phyloP scores from a whole-genome alignment of 1,140 invertebrate genomes.

The Lordiphosa mommai region DNA sequence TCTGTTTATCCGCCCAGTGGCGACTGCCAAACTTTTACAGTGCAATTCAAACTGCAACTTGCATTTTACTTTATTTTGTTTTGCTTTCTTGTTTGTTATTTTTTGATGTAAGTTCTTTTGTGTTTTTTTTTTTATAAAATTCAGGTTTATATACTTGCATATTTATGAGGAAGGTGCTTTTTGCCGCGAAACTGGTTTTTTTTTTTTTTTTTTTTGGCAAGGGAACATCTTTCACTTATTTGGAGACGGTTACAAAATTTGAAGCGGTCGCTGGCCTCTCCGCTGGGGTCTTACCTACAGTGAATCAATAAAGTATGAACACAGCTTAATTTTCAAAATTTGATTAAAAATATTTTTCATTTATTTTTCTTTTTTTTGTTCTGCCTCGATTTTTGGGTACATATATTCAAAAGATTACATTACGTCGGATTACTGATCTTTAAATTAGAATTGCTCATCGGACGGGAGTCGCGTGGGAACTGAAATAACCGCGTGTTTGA shows the following conservation, averaged over 20 bases:
- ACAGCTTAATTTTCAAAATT: too few relatives aligned
- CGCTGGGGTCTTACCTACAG: neutral
- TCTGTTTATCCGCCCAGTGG: conserved; percentile 6
- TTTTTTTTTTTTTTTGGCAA: conserved; percentile 21
- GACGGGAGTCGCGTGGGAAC: too few relatives aligned
- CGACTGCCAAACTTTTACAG: conserved; percentile 26
- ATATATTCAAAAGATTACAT: too few relatives aligned
- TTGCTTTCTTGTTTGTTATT: conserved; percentile 1
- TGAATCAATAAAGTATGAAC: too few relatives aligned
- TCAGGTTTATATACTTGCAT: conserved; percentile 65
- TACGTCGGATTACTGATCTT: too few relatives aligned
- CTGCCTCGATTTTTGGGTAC: too few relatives aligned
- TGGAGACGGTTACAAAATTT: conserved; percentile 45
- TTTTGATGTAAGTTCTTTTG: conserved; percentile 4
- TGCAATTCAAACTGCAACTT: conserved; percentile 34
- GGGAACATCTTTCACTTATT: conserved; percentile 67
- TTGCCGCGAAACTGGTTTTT: conserved; percentile 52
- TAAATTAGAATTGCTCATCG: too few relatives aligned
- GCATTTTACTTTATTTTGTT: conserved; percentile 20
- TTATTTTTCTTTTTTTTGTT: too few relatives aligned
- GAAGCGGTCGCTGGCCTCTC: conserved; percentile 69
- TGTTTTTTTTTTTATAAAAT: conserved; percentile 6
- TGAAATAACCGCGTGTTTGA: too few relatives aligned
- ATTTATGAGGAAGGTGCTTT: conserved; percentile 40
- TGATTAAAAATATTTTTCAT: too few relatives aligned